Percentiles rank a stretch among this genome's conserved stretches.
phyloP scores from a whole-genome alignment of 2,797 vertebrate species.

The Discoglossus pictus region DNA sequence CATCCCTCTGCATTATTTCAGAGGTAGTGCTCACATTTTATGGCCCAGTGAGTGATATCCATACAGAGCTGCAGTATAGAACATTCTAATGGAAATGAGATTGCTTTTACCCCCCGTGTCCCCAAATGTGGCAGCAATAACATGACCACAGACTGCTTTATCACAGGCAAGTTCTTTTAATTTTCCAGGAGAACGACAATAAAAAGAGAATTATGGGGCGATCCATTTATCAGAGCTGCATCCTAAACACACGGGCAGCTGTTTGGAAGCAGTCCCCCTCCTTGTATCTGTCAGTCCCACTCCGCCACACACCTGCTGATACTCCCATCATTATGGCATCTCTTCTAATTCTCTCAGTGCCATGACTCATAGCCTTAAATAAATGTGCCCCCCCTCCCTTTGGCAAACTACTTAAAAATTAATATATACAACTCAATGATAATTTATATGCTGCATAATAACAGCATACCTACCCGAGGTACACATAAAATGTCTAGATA shows the following conservation, averaged over 20 bases:
- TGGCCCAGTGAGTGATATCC: slow-evolving; percentile 42
- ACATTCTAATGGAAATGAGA: slow-evolving; percentile 50
- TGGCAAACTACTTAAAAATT: no score
- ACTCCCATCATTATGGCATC: not conserved
- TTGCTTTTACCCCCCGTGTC: slow-evolving; percentile 43
- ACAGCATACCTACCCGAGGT: no score
- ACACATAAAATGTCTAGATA: no score
- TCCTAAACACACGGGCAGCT: slow-evolving; percentile 43
- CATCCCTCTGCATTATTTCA: slow-evolving; percentile 43
- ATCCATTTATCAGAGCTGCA: slow-evolving; percentile 30
- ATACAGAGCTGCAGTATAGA: slow-evolving; percentile 33
- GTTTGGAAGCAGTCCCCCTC: slow-evolving; percentile 36
- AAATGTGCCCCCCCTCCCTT: slow-evolving; percentile 18
- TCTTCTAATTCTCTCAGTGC: slow-evolving; percentile 26
- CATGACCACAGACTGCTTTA: slow-evolving; percentile 37
- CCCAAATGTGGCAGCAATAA: slow-evolving; percentile 34
- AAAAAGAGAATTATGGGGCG: slow-evolving; percentile 45
- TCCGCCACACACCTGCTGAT: slow-evolving; percentile 32
- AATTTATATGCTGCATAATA: no score
- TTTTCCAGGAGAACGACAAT: slow-evolving; percentile 44
- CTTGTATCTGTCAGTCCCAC: slow-evolving; percentile 23
- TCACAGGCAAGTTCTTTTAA: slow-evolving; percentile 40
- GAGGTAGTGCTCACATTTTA: slow-evolving; percentile 45
- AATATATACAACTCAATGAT: no score
- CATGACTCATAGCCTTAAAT: slow-evolving; percentile 26